These are phyloP conservation scores for Garrulus glandarius DNA, from an alignment of 2,797 vertebrate genomes.

Conservation along the genomic window DNA sequence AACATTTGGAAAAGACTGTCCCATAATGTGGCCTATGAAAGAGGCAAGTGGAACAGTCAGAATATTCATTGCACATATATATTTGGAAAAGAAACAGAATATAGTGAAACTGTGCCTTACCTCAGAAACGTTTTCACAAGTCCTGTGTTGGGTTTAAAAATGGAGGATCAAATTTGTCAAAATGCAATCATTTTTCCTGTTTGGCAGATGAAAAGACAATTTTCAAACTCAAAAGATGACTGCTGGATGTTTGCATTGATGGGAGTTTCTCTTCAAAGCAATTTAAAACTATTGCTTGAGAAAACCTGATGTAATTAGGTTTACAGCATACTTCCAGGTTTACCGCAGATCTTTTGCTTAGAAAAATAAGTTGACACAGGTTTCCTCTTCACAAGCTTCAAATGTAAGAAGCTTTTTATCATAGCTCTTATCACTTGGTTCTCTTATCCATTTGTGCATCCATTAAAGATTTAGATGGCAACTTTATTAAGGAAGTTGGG, in stretches of 20 bases:
- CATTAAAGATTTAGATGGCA: background rate
- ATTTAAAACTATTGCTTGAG: background rate
- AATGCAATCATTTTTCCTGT: background rate
- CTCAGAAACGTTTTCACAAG: background rate
- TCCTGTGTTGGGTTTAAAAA: background rate
- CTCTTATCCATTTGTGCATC: background rate
- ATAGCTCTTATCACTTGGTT: background rate
- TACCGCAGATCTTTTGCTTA: background rate
- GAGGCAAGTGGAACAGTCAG: background rate
- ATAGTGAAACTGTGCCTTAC: background rate
- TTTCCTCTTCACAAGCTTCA: background rate
- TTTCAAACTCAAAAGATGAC: background rate
- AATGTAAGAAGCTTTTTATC: background rate
- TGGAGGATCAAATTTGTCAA: background rate
- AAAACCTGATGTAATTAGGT: background rate
- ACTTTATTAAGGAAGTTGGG: background rate
- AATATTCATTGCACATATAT: background rate
- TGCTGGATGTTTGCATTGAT: background rate
- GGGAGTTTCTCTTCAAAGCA: background rate
- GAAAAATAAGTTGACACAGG: background rate
- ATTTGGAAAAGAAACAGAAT: background rate
- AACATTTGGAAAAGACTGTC: background rate
- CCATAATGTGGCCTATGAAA: background rate
- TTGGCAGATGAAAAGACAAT: background rate
- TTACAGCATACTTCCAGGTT: background rate